Conservation (phyloP, 2,888 invertebrate genomes). For the Cephonodes hylas region DNA sequence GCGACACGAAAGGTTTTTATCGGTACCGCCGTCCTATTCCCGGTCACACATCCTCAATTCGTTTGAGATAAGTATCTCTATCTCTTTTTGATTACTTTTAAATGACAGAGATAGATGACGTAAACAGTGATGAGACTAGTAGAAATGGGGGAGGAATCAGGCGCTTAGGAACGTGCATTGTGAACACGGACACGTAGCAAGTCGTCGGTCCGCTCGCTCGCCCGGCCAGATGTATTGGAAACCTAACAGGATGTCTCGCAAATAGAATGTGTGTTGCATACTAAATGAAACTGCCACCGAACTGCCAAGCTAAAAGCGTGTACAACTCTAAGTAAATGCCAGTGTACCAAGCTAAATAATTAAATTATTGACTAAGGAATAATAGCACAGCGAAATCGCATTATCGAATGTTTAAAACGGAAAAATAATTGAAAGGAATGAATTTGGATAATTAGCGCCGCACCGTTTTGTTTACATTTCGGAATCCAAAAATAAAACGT, state of each 20-base stretch:
- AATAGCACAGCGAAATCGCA: not conserved
- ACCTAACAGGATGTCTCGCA: slow-evolving; percentile 78
- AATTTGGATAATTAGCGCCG: not conserved
- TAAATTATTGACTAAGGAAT: not conserved
- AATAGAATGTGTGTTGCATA: slow-evolving; percentile 69
- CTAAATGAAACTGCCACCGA: slow-evolving; percentile 42
- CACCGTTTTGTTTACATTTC: not conserved
- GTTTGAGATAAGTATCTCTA: not conserved
- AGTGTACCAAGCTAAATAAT: not conserved
- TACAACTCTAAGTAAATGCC: not conserved
- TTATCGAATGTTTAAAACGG: not conserved
- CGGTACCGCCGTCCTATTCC: not conserved
- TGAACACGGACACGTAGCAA: slow-evolving; percentile 56
- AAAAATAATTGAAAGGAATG: not conserved
- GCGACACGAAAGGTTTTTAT: slow-evolving; percentile 6
- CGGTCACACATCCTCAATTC: not conserved
- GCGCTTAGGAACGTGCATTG: slow-evolving; percentile 35
- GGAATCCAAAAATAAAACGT: too few species aligned
- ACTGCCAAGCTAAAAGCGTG: slow-evolving; percentile 28
- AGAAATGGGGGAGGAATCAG: slow-evolving; percentile 2
- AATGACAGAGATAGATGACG: not conserved
- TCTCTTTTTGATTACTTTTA: not conserved
- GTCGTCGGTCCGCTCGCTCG: slow-evolving; percentile 53
- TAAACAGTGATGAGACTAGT: not conserved
- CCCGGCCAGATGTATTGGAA: slow-evolving; percentile 76